Percentiles rank a stretch among this genome's conserved stretches.
These are phyloP conservation scores for Agrochola lychnidis DNA, from an alignment of 2,888 invertebrate genomes.

Conservation along the genomic window DNA sequence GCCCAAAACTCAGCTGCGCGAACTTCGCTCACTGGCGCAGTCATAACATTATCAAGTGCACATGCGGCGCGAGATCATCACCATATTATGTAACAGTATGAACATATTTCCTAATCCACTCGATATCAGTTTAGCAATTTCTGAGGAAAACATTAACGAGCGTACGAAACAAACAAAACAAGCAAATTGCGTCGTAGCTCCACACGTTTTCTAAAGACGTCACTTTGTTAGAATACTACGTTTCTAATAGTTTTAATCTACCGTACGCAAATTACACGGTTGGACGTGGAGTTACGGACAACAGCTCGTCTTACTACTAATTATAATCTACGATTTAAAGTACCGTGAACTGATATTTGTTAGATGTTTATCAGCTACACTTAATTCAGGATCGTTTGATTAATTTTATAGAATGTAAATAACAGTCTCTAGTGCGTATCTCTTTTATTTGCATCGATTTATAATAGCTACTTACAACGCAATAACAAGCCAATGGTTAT, in stretches of 20 bases:
- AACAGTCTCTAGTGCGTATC: not conserved
- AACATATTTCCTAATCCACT: not conserved
- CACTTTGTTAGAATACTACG: conserved; percentile 8
- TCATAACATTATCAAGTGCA: too few relatives aligned
- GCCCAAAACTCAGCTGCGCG: too few relatives aligned
- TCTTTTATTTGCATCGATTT: not conserved
- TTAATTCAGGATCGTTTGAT: not conserved
- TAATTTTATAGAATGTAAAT: not conserved
- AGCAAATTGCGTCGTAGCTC: conserved; percentile 15
- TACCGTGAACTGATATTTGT: not conserved
- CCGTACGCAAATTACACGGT: too few relatives aligned
- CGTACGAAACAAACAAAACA: conserved; percentile 10
- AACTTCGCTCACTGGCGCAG: too few relatives aligned
- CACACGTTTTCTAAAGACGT: not conserved
- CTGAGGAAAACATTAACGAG: not conserved
- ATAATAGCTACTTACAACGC: not conserved
- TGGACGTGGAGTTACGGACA: too few relatives aligned
- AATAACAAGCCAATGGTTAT: not conserved
- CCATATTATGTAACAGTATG: too few relatives aligned
- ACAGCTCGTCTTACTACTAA: too few relatives aligned
- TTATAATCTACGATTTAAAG: not conserved
- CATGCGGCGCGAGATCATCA: too few relatives aligned
- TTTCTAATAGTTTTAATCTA: not conserved
- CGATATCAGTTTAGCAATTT: not conserved
- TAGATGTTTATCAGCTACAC: conserved; percentile 14